Evolutionary conservation across 2,113 vertebrate species (phyloP).

Genomic region (Colaptes auratus): DNA sequence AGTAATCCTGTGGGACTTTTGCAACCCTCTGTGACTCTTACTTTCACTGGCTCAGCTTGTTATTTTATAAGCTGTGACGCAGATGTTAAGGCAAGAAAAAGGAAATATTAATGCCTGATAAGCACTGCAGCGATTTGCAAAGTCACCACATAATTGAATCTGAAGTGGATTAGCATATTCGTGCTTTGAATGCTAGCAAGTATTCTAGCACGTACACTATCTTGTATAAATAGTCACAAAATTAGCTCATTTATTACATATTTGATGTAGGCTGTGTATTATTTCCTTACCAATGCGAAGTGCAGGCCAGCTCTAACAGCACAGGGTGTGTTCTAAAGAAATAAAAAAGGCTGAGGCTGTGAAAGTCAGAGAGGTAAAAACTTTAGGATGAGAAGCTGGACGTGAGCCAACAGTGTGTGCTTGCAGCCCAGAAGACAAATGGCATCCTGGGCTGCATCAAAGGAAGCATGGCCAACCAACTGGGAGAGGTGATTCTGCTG

Average conservation of each 20-base stretch:
- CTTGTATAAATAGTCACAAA: background rate
- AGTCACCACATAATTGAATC: constrained; percentile 16
- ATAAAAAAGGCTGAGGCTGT: background rate
- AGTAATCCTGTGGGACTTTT: background rate
- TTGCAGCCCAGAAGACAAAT: no score
- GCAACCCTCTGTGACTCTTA: background rate
- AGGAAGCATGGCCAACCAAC: no score
- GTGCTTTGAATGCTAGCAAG: background rate
- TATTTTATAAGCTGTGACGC: background rate
- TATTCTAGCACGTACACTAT: background rate
- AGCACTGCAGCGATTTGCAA: background rate
- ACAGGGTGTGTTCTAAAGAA: background rate
- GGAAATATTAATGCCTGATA: constrained; percentile 57
- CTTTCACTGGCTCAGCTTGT: constrained; percentile 11
- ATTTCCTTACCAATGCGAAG: background rate
- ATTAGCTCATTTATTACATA: background rate
- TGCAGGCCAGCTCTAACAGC: background rate
- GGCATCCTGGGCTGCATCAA: no score
- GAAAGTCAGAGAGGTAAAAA: background rate
- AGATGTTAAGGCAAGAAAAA: constrained; percentile 29
- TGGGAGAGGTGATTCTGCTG: no score
- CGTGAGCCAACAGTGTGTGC: no score
- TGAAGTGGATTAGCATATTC: constrained; percentile 15
- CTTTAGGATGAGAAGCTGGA: background rate
- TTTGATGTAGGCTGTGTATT: background rate